Evolutionary conservation across 2,797 vertebrate species (phyloP).

Genomic region (Pygocentrus nattereri): DNA sequence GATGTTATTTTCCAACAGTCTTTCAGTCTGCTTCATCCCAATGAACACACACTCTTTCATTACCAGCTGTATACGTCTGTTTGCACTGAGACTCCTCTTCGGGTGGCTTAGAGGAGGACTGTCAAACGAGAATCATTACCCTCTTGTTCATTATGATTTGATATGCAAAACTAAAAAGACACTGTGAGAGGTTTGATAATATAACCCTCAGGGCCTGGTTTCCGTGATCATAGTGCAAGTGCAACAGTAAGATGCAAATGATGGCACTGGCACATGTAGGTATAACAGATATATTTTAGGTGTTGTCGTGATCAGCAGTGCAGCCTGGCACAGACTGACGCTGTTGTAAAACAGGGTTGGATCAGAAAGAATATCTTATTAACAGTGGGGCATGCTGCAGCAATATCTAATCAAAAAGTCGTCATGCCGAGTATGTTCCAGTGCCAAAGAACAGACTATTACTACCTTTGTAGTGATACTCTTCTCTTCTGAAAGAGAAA

Average conservation of each 20-base stretch:
- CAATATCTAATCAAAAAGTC: too few relatives aligned
- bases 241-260: background rate
- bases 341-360: too few relatives aligned
- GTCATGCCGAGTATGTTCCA: too few relatives aligned
- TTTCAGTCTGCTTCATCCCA: slow-evolving; percentile 15
- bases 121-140: background rate
- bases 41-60: slow-evolving; percentile 16
- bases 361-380: too few relatives aligned
- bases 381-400: too few relatives aligned
- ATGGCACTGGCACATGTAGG: background rate
- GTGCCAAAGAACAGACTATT: too few relatives aligned
- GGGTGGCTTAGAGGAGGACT: background rate
- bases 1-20: slow-evolving; percentile 38
- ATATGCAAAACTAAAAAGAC: background rate
- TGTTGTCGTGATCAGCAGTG: background rate
- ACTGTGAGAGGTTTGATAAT: background rate
- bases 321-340: too few relatives aligned
- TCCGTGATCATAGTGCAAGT: background rate
- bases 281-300: background rate
- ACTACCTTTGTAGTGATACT: too few relatives aligned
- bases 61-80: background rate
- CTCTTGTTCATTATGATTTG: background rate
- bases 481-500: too few relatives aligned
- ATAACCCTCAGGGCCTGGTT: background rate
- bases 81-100: background rate